Evolutionary conservation across 2,113 vertebrate genomes (phyloP).

Genomic region (Xerus inauris): DNA sequence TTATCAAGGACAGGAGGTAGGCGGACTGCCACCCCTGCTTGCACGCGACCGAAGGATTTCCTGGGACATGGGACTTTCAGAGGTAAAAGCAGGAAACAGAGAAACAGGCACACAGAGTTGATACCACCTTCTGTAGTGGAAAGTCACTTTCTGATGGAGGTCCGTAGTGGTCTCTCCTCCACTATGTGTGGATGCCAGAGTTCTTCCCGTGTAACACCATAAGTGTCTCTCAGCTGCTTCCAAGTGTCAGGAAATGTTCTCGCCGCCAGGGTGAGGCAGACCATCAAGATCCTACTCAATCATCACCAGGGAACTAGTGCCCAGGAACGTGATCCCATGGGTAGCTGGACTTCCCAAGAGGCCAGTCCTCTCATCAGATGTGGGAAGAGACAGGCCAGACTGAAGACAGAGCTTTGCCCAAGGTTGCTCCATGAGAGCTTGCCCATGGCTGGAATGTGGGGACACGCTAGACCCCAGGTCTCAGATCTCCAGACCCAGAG

Average conservation of each 20-base stretch:
- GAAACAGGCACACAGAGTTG: background rate
- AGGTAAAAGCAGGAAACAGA: background rate
- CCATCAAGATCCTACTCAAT: rapidly evolving
- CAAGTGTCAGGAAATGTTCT: rapidly evolving
- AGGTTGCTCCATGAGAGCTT: background rate
- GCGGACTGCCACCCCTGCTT: rapidly evolving
- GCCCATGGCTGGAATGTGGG: rapidly evolving
- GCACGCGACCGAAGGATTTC: background rate
- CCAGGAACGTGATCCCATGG: background rate
- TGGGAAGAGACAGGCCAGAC: background rate
- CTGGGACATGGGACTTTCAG: rapidly evolving
- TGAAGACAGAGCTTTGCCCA: background rate
- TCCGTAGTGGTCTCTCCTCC: background rate
- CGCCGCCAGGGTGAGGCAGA: no score
- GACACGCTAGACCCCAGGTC: background rate
- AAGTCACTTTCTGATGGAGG: background rate
- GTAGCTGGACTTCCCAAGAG: background rate
- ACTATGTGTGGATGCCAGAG: rapidly evolving
- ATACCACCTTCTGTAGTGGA: rapidly evolving
- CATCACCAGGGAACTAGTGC: rapidly evolving
- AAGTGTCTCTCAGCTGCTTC: background rate
- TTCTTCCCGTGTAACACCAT: rapidly evolving
- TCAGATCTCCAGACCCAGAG: background rate
- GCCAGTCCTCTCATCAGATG: rapidly evolving
- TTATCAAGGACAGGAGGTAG: rapidly evolving